Evolutionary conservation across 1,140 invertebrate species (phyloP).

Genomic region (Colletes gigas): DNA sequence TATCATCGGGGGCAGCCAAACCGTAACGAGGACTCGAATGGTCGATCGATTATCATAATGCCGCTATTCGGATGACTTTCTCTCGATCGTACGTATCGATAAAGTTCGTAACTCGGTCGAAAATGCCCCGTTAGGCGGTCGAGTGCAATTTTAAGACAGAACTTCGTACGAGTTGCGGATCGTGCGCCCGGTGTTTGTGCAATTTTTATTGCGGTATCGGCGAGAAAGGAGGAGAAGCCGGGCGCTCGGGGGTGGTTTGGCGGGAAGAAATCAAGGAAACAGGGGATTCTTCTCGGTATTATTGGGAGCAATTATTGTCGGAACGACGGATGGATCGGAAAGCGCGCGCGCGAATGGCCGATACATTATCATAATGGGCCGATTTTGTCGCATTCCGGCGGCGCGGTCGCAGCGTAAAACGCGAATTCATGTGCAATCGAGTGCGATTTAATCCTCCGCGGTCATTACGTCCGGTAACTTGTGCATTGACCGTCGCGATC

Average conservation of each 20-base stretch:
- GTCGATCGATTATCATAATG: conserved; percentile 71
- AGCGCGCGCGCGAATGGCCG: conserved; percentile 53
- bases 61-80: conserved; percentile 53
- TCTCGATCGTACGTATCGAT: background rate
- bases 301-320: conserved; percentile 35
- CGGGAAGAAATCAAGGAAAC: background rate
- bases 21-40: conserved; percentile 57
- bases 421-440: conserved; percentile 45
- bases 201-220: conserved; percentile 19
- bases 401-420: conserved; percentile 37
- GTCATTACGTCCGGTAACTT: conserved; percentile 21
- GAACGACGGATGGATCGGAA: conserved; percentile 49
- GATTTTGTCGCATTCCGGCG: conserved; percentile 62
- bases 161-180: conserved; percentile 3
- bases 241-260: background rate
- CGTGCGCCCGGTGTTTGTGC: background rate
- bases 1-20: no score
- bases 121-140: conserved; percentile 2
- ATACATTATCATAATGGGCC: conserved; percentile 70
- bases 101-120: conserved; percentile 14
- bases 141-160: conserved; percentile 15
- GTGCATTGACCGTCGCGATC: no score
- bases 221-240: background rate
- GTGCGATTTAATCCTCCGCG: conserved; percentile 47
- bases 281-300: conserved; percentile 8